Percentiles rank a stretch among this genome's conserved stretches.
Conservation (phyloP, 2,888 invertebrate species). For the Polymixis flavicincta region DNA sequence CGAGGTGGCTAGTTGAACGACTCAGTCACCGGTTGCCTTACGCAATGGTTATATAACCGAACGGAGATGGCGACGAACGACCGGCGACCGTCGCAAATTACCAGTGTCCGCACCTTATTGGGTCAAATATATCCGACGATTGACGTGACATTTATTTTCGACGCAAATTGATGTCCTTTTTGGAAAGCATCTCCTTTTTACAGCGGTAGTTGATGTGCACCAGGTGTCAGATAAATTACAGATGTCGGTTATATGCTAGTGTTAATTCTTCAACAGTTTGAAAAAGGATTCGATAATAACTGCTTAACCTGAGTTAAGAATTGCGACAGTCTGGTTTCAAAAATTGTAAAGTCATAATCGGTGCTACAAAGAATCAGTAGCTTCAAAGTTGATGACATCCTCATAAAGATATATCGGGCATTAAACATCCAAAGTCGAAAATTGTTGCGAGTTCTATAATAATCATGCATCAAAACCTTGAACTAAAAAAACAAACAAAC, state of each 20-base stretch:
- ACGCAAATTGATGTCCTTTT: conserved; percentile 62
- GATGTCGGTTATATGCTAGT: conserved; percentile 42
- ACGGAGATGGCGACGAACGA: conserved; percentile 68
- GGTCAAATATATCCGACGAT: conserved; percentile 75
- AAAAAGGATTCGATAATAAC: conserved; percentile 26
- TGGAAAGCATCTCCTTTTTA: conserved; percentile 46
- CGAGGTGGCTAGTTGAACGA: conserved; percentile 71
- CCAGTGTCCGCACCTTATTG: conserved; percentile 73
- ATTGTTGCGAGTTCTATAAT: no score
- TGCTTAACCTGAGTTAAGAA: conserved; percentile 19
- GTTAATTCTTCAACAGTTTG: conserved; percentile 29
- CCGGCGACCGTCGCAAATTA: conserved; percentile 78
- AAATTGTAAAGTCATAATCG: conserved; percentile 8
- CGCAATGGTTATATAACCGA: conserved; percentile 80
- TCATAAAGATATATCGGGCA: background rate
- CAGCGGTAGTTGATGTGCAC: conserved; percentile 40
- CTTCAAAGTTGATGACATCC: background rate
- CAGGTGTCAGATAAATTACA: conserved; percentile 57
- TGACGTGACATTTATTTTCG: conserved; percentile 70
- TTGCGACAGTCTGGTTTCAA: conserved; percentile 28
- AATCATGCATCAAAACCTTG: background rate
- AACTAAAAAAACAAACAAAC: conserved; percentile 11
- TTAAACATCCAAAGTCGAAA: no score
- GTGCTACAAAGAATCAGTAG: background rate
- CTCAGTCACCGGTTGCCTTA: conserved; percentile 72